Conservation (phyloP, 2,888 invertebrate genomes). For the Tholera decimalis region DNA sequence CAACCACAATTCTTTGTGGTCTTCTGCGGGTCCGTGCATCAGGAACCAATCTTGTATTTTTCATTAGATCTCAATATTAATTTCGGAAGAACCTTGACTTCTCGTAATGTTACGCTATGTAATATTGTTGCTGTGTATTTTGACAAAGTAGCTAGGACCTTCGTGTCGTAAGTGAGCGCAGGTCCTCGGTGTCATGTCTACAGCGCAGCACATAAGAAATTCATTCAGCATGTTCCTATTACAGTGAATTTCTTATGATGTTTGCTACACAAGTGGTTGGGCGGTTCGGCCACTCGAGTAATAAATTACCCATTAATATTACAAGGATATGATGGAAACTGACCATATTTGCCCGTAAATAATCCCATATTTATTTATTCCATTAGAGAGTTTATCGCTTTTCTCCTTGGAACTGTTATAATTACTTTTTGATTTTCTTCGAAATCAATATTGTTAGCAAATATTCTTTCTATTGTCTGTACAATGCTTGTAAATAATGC, state of each 20-base stretch:
- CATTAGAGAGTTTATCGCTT: constrained; percentile 39
- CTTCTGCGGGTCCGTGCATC: background rate
- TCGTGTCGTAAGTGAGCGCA: constrained; percentile 26
- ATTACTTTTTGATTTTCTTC: constrained; percentile 16
- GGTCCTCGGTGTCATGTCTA: constrained; percentile 10
- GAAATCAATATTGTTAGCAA: constrained; percentile 1
- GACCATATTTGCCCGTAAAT: constrained; percentile 38
- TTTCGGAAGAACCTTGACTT: constrained; percentile 3
- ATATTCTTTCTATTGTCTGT: background rate
- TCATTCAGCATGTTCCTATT: constrained; percentile 44
- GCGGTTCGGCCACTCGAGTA: constrained; percentile 49
- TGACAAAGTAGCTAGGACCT: background rate
- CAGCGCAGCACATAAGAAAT: constrained; percentile 51
- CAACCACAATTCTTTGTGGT: background rate
- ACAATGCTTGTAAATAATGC: background rate
- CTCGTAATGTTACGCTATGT: constrained; percentile 6
- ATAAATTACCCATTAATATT: constrained; percentile 53
- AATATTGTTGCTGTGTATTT: background rate
- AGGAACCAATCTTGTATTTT: background rate
- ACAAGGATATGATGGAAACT: constrained; percentile 43
- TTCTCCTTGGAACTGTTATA: constrained; percentile 17
- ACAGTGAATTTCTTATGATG: constrained; percentile 73
- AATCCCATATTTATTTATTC: constrained; percentile 47
- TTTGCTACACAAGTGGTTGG: constrained; percentile 64
- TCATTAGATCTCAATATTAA: background rate